Conservation (phyloP, 2,113 vertebrate species). For the Cyprinus carpio region DNA sequence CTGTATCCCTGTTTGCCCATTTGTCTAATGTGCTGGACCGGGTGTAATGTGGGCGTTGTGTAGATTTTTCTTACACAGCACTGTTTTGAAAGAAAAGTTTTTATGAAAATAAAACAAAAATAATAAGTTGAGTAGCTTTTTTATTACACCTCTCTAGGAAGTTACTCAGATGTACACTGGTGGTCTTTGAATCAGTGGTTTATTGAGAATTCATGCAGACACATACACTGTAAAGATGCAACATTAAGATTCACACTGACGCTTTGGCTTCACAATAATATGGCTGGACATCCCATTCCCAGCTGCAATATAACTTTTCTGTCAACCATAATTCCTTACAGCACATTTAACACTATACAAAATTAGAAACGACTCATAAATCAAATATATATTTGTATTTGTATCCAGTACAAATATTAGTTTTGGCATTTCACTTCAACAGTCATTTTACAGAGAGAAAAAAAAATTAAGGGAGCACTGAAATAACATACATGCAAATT, state of each 20-base stretch:
- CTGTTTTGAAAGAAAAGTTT: constrained; percentile 72
- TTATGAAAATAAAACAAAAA: constrained; percentile 78
- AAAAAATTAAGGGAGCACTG: not conserved
- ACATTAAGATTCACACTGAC: not conserved
- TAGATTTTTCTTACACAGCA: constrained; percentile 79
- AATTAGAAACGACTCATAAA: constrained; percentile 62
- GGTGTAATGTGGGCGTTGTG: constrained; percentile 64
- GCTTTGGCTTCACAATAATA: constrained; percentile 26
- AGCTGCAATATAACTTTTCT: not conserved
- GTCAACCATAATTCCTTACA: constrained; percentile 7
- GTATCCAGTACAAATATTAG: constrained; percentile 64
- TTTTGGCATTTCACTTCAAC: constrained; percentile 71
- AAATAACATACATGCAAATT: constrained; percentile 13
- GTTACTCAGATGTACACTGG: constrained; percentile 30
- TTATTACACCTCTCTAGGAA: constrained; percentile 20
- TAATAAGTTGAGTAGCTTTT: constrained; percentile 57
- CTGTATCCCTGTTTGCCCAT: constrained; percentile 23
- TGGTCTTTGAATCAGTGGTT: constrained; percentile 12
- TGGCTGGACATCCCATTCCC: constrained; percentile 21
- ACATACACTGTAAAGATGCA: not conserved
- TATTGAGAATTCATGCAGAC: constrained; percentile 25
- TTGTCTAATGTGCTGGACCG: constrained; percentile 54
- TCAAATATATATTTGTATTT: constrained; percentile 51
- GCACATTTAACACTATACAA: constrained; percentile 19
- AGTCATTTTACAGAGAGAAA: constrained; percentile 25